Evolutionary conservation across 1,140 invertebrate genomes (phyloP).

Genomic region (Mactra quadrangularis): DNA sequence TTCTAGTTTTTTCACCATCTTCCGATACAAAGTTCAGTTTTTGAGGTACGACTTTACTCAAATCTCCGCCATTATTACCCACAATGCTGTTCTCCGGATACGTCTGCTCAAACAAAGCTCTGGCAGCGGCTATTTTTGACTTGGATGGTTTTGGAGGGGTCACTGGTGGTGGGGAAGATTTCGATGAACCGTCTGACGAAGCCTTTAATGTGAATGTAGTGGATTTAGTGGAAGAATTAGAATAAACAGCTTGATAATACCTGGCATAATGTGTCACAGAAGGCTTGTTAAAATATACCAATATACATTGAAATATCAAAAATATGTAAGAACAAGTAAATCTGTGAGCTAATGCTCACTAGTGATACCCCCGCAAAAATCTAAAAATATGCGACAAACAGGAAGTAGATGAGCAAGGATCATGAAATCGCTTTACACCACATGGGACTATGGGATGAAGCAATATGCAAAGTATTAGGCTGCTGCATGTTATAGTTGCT

Average conservation of each 20-base stretch:
- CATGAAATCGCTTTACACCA: too few relatives aligned
- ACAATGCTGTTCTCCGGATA: neutral
- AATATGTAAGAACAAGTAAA: too few relatives aligned
- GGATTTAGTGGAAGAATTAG: constrained; percentile 17
- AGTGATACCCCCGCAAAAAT: too few relatives aligned
- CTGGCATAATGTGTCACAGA: constrained; percentile 27
- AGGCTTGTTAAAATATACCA: constrained; percentile 47
- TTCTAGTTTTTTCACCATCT: neutral
- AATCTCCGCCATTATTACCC: too few relatives aligned
- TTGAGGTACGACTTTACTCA: neutral
- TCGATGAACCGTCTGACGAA: neutral
- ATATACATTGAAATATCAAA: too few relatives aligned
- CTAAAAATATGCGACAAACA: too few relatives aligned
- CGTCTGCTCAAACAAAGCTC: constrained; percentile 43
- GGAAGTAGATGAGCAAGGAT: too few relatives aligned
- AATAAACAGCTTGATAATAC: constrained; percentile 50
- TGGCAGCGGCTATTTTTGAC: constrained; percentile 26
- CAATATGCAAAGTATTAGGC: too few relatives aligned
- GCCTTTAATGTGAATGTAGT: constrained; percentile 10
- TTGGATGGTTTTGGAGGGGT: constrained; percentile 35
- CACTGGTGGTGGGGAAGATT: neutral
- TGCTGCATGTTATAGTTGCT: too few relatives aligned
- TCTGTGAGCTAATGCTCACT: too few relatives aligned
- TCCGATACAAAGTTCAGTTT: neutral
- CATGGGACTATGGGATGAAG: too few relatives aligned